Conservation (phyloP, 92 coral and sea anemone species). For the Desmophyllum pertusum region DNA sequence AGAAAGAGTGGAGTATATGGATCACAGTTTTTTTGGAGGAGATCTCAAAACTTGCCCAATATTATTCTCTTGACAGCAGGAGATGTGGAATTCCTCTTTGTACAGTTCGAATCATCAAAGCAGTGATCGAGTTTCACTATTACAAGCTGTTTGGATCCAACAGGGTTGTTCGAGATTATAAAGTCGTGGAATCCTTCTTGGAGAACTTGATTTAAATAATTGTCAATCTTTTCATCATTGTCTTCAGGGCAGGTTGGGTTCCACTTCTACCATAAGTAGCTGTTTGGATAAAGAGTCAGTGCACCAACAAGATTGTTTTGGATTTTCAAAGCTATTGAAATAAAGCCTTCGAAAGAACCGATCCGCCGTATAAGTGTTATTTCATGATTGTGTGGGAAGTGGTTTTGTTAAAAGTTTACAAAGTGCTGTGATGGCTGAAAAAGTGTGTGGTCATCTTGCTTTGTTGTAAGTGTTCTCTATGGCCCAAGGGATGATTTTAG, state of each 20-base stretch:
- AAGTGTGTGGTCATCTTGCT: conserved; percentile 34
- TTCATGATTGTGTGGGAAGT: conserved; percentile 14
- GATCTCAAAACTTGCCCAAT: not conserved
- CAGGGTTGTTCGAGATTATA: not conserved
- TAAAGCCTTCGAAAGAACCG: not conserved
- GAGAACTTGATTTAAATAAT: not conserved
- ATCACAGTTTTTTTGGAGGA: not conserved
- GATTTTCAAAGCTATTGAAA: conserved; percentile 9
- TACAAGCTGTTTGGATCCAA: not conserved
- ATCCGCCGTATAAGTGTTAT: not conserved
- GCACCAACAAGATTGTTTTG: not conserved
- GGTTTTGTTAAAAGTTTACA: not conserved
- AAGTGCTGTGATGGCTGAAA: not conserved
- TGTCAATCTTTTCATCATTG: not conserved
- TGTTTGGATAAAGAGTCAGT: not conserved
- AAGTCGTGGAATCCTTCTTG: not conserved
- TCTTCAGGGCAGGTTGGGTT: not conserved
- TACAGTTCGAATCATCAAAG: no score
- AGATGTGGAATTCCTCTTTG: not conserved
- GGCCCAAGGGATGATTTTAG: conserved; percentile 27
- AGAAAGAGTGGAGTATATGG: no score
- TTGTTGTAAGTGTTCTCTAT: conserved; percentile 20
- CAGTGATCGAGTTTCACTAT: not conserved
- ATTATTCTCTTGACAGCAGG: not conserved
- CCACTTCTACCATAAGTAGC: not conserved